Evolutionary conservation across 2,888 invertebrate genomes (phyloP), one percentile per base, ranked within the genome.

Genomic region (Megamerina dolium): DNA sequence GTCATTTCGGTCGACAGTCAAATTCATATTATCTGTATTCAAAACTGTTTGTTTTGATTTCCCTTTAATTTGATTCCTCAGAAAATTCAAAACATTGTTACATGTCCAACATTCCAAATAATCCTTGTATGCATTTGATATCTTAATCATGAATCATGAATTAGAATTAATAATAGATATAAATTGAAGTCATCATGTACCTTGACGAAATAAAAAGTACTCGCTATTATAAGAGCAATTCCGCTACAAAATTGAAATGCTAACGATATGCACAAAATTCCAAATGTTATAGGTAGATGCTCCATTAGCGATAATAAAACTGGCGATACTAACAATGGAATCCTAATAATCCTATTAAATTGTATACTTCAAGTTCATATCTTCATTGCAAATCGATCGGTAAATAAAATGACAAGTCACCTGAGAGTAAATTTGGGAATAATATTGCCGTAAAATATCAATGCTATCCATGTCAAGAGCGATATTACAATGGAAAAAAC

Each of bases 181-280:
- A 23, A 20, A 33, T 16, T 20, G 31, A 9, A 38, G 19, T n/a
- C 16, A 31, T 4, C 10, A 51, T 62, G 66, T 56, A 84, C 84
- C 77, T 82, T 77, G 47, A 84, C 74, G 31, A 82, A 81, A 63
- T 85, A 86, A 61, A 84, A 81, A 1, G 79, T 72, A 4, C 79
- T 75, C 0, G 83, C 85, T 8, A 80, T 71, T 6, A 76, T 72
- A 38, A 90, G 72, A 0, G 84, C 80, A 5, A 88, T 73, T 2
- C 85, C 85, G 4, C 88, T 89, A 60, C 87, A 87, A 0, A 87
- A 81, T 12, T 79, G 70, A 12, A 80, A 74, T 14, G 79, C 78
- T 5, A 85, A 72, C 27, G 79, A 76, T 17, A 86, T 66, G 2
- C 87, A 69, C 3, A 80, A 64, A 1, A 77, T 76, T 10, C 83